A percentile compares a stretch with the other conserved stretches of the same genome.
phyloP scores from a whole-genome alignment of 2,888 invertebrate species.

The Acanthosoma haemorrhoidale region DNA sequence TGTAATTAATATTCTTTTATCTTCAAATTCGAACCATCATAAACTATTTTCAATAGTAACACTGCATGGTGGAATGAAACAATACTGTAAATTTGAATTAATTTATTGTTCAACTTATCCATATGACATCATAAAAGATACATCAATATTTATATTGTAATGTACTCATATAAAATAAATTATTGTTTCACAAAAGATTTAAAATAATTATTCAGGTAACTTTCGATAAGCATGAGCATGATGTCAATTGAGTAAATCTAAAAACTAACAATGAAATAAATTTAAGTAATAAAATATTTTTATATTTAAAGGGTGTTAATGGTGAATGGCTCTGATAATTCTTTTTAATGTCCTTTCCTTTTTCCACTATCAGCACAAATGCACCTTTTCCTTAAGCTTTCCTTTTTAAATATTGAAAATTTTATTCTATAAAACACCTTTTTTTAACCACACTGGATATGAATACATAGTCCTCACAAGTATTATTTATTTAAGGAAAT shows the following conservation, averaged over 20 bases:
- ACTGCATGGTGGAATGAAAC: background rate
- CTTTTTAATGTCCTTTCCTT: constrained; percentile 1
- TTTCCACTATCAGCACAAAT: constrained; percentile 1
- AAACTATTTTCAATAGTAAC: background rate
- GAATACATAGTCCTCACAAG: background rate
- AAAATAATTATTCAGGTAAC: constrained; percentile 18
- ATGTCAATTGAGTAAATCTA: constrained; percentile 9
- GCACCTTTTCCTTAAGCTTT: constrained; percentile 4
- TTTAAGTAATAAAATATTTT: background rate
- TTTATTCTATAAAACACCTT: background rate
- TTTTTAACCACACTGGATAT: background rate
- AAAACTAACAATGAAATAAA: background rate
- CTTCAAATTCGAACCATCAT: no score
- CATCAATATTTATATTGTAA: background rate
- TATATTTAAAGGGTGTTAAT: background rate
- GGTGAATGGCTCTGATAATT: constrained; percentile 21
- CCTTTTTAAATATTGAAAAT: background rate
- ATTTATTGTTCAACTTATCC: no score
- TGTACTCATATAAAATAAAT: background rate
- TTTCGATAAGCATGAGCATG: constrained; percentile 28
- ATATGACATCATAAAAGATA: background rate
- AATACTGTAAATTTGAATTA: background rate
- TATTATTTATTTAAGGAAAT: background rate
- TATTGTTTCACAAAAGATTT: constrained; percentile 17
- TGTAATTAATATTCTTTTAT: no score